Evolutionary conservation across 2,888 invertebrate species (phyloP), one percentile per base, ranked within the genome.

Genomic region (Scrobipalpa atriplicella): DNA sequence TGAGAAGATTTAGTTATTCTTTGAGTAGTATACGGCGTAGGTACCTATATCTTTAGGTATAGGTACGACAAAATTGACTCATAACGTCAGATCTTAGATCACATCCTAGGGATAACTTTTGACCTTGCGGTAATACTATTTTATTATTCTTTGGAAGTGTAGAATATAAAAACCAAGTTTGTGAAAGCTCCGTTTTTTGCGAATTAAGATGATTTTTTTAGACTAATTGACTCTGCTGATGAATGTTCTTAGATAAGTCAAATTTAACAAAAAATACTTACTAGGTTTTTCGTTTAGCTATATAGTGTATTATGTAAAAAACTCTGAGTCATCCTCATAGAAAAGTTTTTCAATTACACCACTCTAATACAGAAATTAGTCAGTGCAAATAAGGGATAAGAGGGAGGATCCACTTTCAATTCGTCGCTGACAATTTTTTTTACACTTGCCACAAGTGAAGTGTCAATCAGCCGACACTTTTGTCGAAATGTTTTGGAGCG

Each of bases 51-150:
- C 5, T 5, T 3, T 29, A 29, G 29, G 5, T 29, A 47, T 29
- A n/a, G n/a, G n/a, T n/a, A 86, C 87, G 82, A 85, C 89, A 87
- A 89, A 83, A 89, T 88, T 90, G 90, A 89, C 86, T 90, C 91
- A 90, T 90, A 90, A 87, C 87, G 82, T 79, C 79, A 76, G 81
- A 80, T 80, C 74, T 72, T 73, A 84, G 80, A 86, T 83, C 82
- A 81, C 77, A 85, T 84, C 83, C 5, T 29, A 29, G 2, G 29
- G 29, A 3, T 3, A 29, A 29, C 82, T 85, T 87, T 87, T 86
- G 80, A 29, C 75, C 81, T 82, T 80, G 81, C 72, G 80, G 80
- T 82, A 74, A 76, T 78, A 80, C 81, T 2, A 41, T 41, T 29
- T 29, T 29, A 29, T 29, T 3, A 29, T 29, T 29, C 29, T 29